Percentiles rank a stretch among this genome's conserved stretches.
Conservation (phyloP, 1,140 invertebrate genomes). For the Matsumurasca onukii region DNA sequence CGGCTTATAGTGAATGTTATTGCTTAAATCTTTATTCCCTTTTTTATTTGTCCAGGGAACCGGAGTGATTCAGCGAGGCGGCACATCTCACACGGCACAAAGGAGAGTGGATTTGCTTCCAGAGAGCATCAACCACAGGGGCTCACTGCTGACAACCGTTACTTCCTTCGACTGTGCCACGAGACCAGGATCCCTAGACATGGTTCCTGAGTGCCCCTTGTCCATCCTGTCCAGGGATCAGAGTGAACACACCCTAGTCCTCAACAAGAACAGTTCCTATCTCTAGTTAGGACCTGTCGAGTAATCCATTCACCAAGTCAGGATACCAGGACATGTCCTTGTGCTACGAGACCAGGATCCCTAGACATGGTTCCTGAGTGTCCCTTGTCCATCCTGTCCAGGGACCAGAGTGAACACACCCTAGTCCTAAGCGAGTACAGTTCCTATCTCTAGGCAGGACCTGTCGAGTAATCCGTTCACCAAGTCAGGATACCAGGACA, state of each 20-base stretch:
- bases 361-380: constrained; percentile 28
- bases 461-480: constrained; percentile 29
- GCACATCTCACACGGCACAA: not conserved
- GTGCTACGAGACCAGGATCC: constrained; percentile 28
- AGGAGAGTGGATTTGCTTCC: not conserved
- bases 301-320: constrained; percentile 35
- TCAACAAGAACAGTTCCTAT: constrained; percentile 11
- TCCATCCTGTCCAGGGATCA: constrained; percentile 17
- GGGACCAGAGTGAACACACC: constrained; percentile 3
- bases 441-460: constrained; percentile 3
- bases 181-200: constrained; percentile 30
- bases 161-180: constrained; percentile 37
- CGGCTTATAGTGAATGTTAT: too few relatives aligned
- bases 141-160: constrained; percentile 39
- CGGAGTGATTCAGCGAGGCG: constrained; percentile 19
- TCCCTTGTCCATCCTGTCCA: not conserved
- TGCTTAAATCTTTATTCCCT: too few relatives aligned
- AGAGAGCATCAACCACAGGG: constrained; percentile 28
- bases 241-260: not conserved
- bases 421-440: not conserved
- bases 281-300: constrained; percentile 9
- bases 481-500: constrained; percentile 33
- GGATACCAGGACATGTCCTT: constrained; percentile 33
- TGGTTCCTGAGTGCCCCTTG: constrained; percentile 23
- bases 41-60: constrained; percentile 20